Conservation (phyloP, 2,113 vertebrate species). For the Calidris pugnax region DNA sequence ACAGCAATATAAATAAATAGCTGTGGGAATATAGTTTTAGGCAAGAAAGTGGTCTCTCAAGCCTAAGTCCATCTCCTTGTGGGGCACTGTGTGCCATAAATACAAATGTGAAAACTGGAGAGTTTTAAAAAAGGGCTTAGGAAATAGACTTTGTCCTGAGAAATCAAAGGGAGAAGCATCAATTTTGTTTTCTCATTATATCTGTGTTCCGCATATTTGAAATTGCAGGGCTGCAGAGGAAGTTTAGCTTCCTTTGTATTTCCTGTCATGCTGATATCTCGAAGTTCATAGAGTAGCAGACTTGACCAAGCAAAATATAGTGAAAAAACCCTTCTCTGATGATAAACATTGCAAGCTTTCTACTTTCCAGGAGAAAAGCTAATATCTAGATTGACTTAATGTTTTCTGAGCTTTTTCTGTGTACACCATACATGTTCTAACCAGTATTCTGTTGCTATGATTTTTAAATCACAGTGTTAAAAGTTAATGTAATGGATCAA, state of each 20-base stretch:
- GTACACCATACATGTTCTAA: background rate
- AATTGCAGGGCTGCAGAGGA: slow-evolving; percentile 11
- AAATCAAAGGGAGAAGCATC: background rate
- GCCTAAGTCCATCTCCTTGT: background rate
- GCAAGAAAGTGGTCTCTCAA: background rate
- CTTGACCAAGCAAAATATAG: background rate
- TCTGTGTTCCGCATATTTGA: slow-evolving; percentile 1
- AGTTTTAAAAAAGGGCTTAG: background rate
- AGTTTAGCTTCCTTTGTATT: slow-evolving; percentile 8
- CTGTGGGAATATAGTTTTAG: background rate
- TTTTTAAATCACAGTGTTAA: background rate
- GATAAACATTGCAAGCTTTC: background rate
- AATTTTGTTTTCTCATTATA: background rate
- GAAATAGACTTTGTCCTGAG: slow-evolving; percentile 1
- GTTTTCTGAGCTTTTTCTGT: background rate
- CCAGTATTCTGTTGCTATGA: background rate
- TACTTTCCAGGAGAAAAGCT: background rate
- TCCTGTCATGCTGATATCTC: slow-evolving; percentile 2
- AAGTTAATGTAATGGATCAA: background rate
- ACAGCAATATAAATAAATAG: background rate
- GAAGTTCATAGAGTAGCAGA: background rate
- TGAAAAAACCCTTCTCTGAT: background rate
- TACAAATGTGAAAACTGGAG: background rate
- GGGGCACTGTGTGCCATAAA: background rate
- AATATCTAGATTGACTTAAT: background rate